Evolutionary conservation across 2,888 invertebrate species (phyloP).

Genomic region (Clepsis dumicolana): DNA sequence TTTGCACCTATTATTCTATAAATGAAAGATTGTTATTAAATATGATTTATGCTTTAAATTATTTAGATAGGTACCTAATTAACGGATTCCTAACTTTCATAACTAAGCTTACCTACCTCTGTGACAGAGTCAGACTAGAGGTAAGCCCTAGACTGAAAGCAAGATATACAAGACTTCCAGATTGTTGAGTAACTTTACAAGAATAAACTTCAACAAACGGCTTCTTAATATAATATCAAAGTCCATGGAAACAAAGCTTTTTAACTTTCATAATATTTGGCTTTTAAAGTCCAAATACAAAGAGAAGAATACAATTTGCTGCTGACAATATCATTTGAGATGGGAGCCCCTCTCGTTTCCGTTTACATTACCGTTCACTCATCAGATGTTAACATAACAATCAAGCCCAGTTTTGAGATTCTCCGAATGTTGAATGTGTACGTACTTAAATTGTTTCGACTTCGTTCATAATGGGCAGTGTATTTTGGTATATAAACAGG

Average conservation of each 20-base stretch:
- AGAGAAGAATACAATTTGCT: constrained; percentile 35
- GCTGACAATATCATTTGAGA: constrained; percentile 29
- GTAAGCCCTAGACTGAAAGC: constrained; percentile 16
- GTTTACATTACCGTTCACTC: constrained; percentile 33
- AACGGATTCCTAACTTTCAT: neutral
- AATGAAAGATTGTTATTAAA: too few species aligned
- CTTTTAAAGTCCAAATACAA: constrained; percentile 32
- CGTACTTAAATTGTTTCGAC: constrained; percentile 32
- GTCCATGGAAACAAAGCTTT: constrained; percentile 30
- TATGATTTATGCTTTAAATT: too few species aligned
- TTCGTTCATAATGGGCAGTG: constrained; percentile 33
- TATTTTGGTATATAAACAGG: constrained; percentile 35
- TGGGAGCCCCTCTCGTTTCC: constrained; percentile 29
- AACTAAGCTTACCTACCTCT: neutral
- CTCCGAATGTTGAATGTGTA: constrained; percentile 40
- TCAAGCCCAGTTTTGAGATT: constrained; percentile 39
- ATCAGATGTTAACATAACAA: constrained; percentile 41
- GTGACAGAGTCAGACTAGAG: constrained; percentile 2
- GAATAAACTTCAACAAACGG: constrained; percentile 36
- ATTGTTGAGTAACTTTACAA: constrained; percentile 19
- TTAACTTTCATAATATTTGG: constrained; percentile 38
- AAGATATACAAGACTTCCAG: constrained; percentile 16
- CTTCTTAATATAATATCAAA: constrained; percentile 27
- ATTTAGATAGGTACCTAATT: neutral
- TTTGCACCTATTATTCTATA: too few species aligned